Percentiles rank a stretch among this genome's conserved stretches.
phyloP scores from a whole-genome alignment of 2,888 invertebrate genomes.

The Toxonevra muliebris region DNA sequence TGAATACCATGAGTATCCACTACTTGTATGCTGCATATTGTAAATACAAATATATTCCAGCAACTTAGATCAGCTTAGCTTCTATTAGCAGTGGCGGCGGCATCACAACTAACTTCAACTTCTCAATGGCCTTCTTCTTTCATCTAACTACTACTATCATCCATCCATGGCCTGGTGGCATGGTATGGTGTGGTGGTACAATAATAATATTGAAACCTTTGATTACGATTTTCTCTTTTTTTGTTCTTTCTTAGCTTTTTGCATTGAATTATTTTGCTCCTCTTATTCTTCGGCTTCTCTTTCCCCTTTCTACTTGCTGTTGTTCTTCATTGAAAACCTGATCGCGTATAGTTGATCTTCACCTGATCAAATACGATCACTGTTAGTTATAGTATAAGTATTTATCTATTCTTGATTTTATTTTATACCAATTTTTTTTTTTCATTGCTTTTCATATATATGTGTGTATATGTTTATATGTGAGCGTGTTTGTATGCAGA shows the following conservation, averaged over 20 bases:
- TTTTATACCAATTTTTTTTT: neutral
- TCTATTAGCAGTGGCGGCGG: neutral
- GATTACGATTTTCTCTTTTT: conserved; percentile 25
- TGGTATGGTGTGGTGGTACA: conserved; percentile 13
- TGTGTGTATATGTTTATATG: conserved; percentile 5
- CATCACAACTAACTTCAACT: conserved; percentile 1
- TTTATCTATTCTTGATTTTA: neutral
- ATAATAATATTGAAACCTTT: conserved; percentile 26
- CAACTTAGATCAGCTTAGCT: neutral
- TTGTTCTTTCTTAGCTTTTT: neutral
- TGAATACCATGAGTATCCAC: neutral
- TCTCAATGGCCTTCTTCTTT: conserved; percentile 1
- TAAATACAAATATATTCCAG: neutral
- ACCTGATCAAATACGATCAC: conserved; percentile 36
- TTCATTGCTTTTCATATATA: conserved; percentile 7
- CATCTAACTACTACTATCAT: neutral
- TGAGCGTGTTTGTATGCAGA: conserved; percentile 9
- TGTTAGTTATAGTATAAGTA: conserved; percentile 30
- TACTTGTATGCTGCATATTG: no score
- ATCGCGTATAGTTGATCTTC: conserved; percentile 32
- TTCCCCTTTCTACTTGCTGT: neutral
- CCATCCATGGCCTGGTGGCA: conserved; percentile 4
- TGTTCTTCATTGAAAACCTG: conserved; percentile 27
- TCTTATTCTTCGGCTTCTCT: neutral
- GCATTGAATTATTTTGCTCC: neutral